Conservation (phyloP, 2,888 invertebrate genomes). For the Leptothorax acervorum region DNA sequence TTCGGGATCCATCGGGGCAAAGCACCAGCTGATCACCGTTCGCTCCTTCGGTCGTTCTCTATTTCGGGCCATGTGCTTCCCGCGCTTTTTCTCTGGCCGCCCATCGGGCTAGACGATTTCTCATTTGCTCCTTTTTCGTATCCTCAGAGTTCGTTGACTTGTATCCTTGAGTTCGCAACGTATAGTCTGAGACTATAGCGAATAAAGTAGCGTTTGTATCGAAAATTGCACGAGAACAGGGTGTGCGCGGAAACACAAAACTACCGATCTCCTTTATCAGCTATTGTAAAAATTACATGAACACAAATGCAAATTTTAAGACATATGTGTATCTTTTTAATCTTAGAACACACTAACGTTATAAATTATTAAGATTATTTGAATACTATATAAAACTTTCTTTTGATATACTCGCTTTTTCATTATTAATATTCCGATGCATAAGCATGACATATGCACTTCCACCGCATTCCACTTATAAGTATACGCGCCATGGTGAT, state of each 20-base stretch:
- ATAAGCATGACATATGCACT: background rate
- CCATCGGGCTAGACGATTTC: conserved; percentile 39
- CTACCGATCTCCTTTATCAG: background rate
- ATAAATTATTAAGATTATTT: background rate
- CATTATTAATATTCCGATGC: background rate
- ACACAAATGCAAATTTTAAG: background rate
- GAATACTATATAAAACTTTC: background rate
- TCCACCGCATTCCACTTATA: background rate
- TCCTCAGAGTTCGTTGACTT: conserved; percentile 42
- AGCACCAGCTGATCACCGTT: conserved; percentile 82
- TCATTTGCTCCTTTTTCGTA: conserved; percentile 7
- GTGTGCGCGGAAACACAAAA: background rate
- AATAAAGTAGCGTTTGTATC: background rate
- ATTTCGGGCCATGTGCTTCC: conserved; percentile 82
- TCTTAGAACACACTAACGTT: background rate
- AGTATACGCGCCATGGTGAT: background rate
- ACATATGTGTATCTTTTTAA: background rate
- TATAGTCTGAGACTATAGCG: background rate
- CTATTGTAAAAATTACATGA: background rate
- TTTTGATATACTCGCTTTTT: background rate
- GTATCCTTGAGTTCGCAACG: conserved; percentile 23
- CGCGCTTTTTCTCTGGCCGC: conserved; percentile 76
- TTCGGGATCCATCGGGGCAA: conserved; percentile 74
- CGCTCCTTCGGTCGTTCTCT: conserved; percentile 10
- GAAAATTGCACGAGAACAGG: background rate